Evolutionary conservation across 2,113 vertebrate genomes (phyloP), one percentile per base, ranked within the genome.

Genomic region (Sula dactylatra): DNA sequence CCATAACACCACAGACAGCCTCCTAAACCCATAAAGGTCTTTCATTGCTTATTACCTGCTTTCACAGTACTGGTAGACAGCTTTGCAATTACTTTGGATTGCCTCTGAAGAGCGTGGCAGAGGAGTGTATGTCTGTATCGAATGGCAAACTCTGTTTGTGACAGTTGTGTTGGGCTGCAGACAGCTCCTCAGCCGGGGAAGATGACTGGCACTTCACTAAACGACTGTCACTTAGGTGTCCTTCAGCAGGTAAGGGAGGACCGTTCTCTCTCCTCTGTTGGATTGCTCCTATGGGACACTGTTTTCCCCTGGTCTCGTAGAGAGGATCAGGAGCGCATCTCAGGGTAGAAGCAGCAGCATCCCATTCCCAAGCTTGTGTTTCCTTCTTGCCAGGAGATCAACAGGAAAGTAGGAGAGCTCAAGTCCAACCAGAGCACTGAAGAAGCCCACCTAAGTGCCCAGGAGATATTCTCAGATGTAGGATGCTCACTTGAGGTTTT

Each of bases 181-280:
- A 45, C 36, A 93, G 56, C 15, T 67, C 47, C 54, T 70, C 56
- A 59, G 38, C 59, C 6, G 3, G 18, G 61, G 22, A 74, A 87
- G 34, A 31, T 9, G 31, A 38, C 56, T 65, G 47, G 20, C 42
- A 38, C 21, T 58, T 88, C 49, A 24, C n/a, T 70, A 49, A 86
- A 45, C 0, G 4, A 66, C 25, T 52, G 26, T 52, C 72, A 47
- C 16, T 29, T 18, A 54, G 6, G 5, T 29, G 14, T 62, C 36
- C 67, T 70, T 64, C 61, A 64, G 61, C 55, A 77, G 66, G 19
- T 42, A 32, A 81, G 29, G 55, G 6, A 86, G 9, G 32, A 62
- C 7, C 1, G 1, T 32, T 70, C 56, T 86, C 24, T 55, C 44
- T 81, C 6, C 21, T 55, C 2, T 3, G 0, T 0, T 77, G 71